Base-by-base conservation (phyloP, 2,888 invertebrate species). In the Mallateleia sp. region DNA sequence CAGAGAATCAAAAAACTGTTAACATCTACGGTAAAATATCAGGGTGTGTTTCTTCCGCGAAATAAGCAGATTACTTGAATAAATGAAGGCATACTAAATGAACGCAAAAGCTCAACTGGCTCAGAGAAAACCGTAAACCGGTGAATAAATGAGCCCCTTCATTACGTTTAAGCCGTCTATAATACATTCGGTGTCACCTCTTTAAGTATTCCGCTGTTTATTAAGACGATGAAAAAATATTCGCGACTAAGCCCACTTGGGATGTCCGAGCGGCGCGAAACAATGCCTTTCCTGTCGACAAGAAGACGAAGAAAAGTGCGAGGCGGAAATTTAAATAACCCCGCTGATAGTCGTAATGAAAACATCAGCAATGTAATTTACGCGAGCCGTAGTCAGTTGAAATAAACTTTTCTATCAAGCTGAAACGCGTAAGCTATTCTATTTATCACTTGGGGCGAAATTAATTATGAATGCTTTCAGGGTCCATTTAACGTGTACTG, bases 21-120 rank as follows among this genome's bases (percentile, higher is more conserved):
- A 56, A 84, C 66, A 71, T 66, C 9, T 15, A 18, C 20, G 11
- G 7, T 60, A 11, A 79, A 85, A 66, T 78, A 67, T 84, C 20
- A 71, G 34, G 38, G 52, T 14, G 11, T 22, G 56, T 56, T 58
- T 64, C 22, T 22, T 56, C 60, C 56, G 15, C 54, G 20, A 74
- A 79, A 85, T 67, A 85, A 85, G 78, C 79, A 79, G 74, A 79
- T 78, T 85, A 74, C 74, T 62, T 67, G 66, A 84, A 78, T 83
- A 78, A 78, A 78, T 78, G 72, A 78, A 84, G 50, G 56, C 32
- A 24, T 11, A 50, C 38, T 84, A 72, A 78, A 72, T 84, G 78
- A 83, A 83, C 71, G 64, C 67, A 60, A 50, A 69, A 77, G 74
- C 74, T 67, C 72, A 72, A 71, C 56, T 56, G 58, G 56, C 58